These are phyloP conservation scores for Tricholaema leucomelas DNA, from an alignment of 2,113 vertebrate species.

Conservation along the genomic window DNA sequence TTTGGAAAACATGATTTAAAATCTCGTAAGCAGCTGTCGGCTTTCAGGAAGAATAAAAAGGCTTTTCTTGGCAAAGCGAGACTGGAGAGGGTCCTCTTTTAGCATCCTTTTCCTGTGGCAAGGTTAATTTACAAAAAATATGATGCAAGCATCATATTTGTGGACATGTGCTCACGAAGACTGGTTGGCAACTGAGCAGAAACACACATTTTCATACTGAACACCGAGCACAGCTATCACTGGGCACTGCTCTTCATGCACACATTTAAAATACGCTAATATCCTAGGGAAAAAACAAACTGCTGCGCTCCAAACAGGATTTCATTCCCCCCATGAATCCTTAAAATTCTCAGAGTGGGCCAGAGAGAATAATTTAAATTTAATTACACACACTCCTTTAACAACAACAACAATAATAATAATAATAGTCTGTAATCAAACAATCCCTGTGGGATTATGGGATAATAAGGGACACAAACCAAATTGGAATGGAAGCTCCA, in stretches of 20 bases:
- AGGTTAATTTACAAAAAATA: conserved; percentile 62
- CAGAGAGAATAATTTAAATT: background rate
- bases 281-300: conserved; percentile 15
- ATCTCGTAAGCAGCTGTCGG: background rate
- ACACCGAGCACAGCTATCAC: background rate
- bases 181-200: conserved; percentile 20
- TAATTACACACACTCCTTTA: conserved; percentile 1
- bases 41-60: conserved; percentile 47
- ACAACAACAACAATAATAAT: background rate
- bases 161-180: conserved; percentile 50
- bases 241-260: conserved; percentile 40
- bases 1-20: background rate
- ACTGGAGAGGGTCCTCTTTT: conserved; percentile 65
- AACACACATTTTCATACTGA: background rate
- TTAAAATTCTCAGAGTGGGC: conserved; percentile 10
- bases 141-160: conserved; percentile 68
- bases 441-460: conserved; percentile 47
- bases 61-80: conserved; percentile 15
- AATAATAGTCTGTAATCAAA: conserved; percentile 28
- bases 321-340: background rate
- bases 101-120: conserved; percentile 70
- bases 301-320: background rate
- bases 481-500: conserved; percentile 61
- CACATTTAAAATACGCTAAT: background rate
- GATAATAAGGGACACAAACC: conserved; percentile 63